Evolutionary conservation across 2,888 invertebrate genomes (phyloP), one percentile per base, ranked within the genome.

Genomic region (Drosophila borborema): DNA sequence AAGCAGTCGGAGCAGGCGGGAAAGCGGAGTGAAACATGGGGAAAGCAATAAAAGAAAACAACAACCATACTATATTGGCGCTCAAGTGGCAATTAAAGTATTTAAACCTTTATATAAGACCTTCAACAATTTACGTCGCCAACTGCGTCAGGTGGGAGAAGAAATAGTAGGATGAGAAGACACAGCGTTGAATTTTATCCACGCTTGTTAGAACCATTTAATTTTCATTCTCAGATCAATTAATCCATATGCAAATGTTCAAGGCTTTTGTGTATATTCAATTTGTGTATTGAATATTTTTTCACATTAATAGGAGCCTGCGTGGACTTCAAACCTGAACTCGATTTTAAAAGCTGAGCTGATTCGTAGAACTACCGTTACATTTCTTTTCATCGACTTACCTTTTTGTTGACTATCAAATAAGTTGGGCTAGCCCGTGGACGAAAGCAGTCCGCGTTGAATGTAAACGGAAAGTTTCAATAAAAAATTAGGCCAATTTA

Each of bases 31-130:
- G 14, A 18, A 28, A 18, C 14, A 43, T 45, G 18, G 46, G 31
- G 48, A 65, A 60, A 54, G 56, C 41, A 48, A 62, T 41, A 10
- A 16, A 28, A 40, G 23, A 38, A 51, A 28, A 10, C n/a, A 28
- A 40, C 34, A 38, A 38, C 46, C 45, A 64, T 64, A 65, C 69
- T 74, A 70, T 69, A 69, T 62, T 40, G 7, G 64, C 63, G 34
- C 31, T 23, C 18, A 18, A 31, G 23, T 18, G 4, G 28, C 59
- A 49, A 65, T 77, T 64, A 54, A 64, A 45, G 58, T 51, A 66
- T 70, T 63, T 74, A 63, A 74, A 78, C 12, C 58, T 77, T 77
- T 77, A 77, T 78, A 78, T 77, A 77, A 77, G 78, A 45, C 48
- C 23, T 40, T 55, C 20, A 59, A 62, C 46, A 64, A 12, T 45